Evolutionary conservation across 2,797 vertebrate genomes (phyloP), one percentile per base, ranked within the genome.

Genomic region (Sparus aurata): DNA sequence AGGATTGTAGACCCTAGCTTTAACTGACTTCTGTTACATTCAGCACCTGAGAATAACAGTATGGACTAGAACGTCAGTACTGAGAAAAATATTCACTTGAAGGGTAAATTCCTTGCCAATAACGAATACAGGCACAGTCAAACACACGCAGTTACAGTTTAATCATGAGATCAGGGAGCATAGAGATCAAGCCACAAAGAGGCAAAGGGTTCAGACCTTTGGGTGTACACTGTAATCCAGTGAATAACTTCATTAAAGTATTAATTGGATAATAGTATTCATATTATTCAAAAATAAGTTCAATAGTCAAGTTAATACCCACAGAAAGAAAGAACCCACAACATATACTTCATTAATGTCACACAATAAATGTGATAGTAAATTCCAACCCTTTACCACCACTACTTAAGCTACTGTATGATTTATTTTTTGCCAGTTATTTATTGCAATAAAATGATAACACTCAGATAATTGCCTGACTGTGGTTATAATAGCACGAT

Each of bases 11-110:
- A n/a, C n/a, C n/a, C n/a, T n/a, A n/a, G 43, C 9, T 4, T 59
- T 30, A 46, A 41, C 16, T 59, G 69, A 86, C 8, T 20, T 30
- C 13, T 43, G 38, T 55, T 69, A 18, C 10, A n/a, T 69, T 20
- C 12, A 25, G 12, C 22, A 46, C 43, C 22, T 17, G 38, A 73
- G 76, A 63, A 68, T 52, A 18, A 66, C 12, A 46, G 3, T 46
- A 46, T 46, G 20, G 5, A 27, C 12, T 18, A 62, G 5, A 43
- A 13, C 12, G 41, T 43, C 12, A 43, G 41, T 41, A 13, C 10
- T 70, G 1, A 50, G 55, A 55, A 47, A 11, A 12, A 50, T n/a
- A n/a, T 13, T 18, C 17, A 58, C 52, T 27, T 53, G 12, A 60
- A 18, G 5, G 3, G 1, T 57, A 17, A 53, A 46, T 57, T 57